Evolutionary conservation across 2,113 vertebrate genomes (phyloP), one percentile per base, ranked within the genome.

Genomic region (Cacatua alba): DNA sequence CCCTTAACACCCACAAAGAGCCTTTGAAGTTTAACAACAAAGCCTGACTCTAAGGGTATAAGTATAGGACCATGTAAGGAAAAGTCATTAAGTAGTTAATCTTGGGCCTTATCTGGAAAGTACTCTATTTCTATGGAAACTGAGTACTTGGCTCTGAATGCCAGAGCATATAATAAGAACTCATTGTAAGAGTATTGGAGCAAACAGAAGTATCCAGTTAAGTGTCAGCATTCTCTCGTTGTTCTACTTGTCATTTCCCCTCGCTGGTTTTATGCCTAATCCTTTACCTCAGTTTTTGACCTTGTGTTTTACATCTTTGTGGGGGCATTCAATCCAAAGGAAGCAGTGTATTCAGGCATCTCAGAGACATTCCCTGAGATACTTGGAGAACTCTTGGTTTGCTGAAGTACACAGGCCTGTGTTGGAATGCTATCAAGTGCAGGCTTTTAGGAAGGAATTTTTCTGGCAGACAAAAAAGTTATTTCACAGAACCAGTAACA

Each of bases 81-180:
- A 65, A 95, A 88, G 80, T 77, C 52, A 76, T 72, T 64, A 92
- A 82, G 65, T 59, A 79, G 86, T 88, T 90, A 85, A 90, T 65
- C 80, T 52, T 39, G 10, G 69, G 41, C 71, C 62, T 94, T 96
- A 88, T 88, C 89, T 95, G 76, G 46, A 43, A 86, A 52, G 53
- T 71, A 15, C 51, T 88, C 39, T 64, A n/a, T 94, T 79, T 83
- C 92, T 90, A 55, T 86, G 86, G 94, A 83, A 90, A 92, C 83
- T 5, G 68, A 74, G 60, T 43, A 10, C 53, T 92, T 94, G 88
- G 64, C 92, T 93, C 60, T 51, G 86, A 78, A 70, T 1, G 8
- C 31, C 0, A 2, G 44, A 78, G 53, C 41, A 5, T 28, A 53
- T 62, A 28, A 23, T 3, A 57, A 70, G 55, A 92, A 52, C 78